A percentile compares a stretch with the other conserved stretches of the same genome.
Conservation (phyloP, 2,797 vertebrate species). For the Astyanax mexicanus region DNA sequence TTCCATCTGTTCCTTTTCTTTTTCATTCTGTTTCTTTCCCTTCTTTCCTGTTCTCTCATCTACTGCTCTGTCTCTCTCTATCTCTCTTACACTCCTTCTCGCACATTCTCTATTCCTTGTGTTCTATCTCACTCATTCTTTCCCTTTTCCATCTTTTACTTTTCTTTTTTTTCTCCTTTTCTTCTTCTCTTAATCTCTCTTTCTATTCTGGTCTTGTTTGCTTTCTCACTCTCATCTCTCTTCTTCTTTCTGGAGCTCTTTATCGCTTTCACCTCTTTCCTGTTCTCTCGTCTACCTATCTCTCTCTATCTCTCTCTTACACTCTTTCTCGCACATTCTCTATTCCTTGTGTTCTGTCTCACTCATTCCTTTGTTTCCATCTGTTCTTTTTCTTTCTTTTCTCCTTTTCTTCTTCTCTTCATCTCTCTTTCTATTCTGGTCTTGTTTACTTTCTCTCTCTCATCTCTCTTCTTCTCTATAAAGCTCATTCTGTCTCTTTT, state of each 20-base stretch:
- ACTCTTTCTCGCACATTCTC: not conserved
- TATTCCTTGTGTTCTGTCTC: conserved; percentile 23
- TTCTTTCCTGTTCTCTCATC: conserved; percentile 8
- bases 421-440: not conserved
- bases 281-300: conserved; percentile 34
- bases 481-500: not conserved
- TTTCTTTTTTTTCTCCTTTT: no score
- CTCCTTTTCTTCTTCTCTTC: not conserved
- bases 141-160: not conserved
- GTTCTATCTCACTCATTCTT: no score
- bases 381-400: not conserved
- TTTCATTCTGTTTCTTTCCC: no score
- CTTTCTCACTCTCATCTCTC: not conserved
- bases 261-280: not conserved
- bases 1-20: no score
- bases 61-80: conserved; percentile 22
- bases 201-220: no score
- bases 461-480: not conserved
- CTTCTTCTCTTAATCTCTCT: no score
- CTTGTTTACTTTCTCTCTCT: not conserved
- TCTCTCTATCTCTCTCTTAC: conserved; percentile 14
- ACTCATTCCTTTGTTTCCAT: not conserved
- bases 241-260: conserved; percentile 57
- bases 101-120: not conserved
- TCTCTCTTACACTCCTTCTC: conserved; percentile 38